phyloP scores from a whole-genome alignment of 2,888 invertebrate species.

The Ligdia adustata region DNA sequence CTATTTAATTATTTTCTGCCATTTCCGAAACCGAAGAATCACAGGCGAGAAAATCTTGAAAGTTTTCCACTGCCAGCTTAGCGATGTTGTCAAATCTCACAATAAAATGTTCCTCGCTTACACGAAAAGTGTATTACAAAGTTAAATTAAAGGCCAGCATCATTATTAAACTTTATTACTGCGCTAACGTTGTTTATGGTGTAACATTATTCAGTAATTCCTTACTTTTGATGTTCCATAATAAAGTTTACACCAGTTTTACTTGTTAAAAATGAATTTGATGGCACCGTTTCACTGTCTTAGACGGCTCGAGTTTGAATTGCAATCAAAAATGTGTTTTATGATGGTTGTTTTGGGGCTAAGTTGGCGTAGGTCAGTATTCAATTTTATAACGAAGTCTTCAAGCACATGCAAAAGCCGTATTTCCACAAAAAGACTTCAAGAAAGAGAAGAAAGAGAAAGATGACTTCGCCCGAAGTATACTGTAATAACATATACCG shows the following conservation, averaged over 20 bases:
- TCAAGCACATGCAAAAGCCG: too few relatives aligned
- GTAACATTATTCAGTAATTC: conserved; percentile 43
- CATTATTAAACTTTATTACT: conserved; percentile 52
- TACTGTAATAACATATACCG: too few relatives aligned
- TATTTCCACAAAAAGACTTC: too few relatives aligned
- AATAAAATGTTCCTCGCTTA: conserved; percentile 46
- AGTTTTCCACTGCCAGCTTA: not conserved
- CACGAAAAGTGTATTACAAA: conserved; percentile 59
- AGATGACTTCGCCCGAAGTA: too few relatives aligned
- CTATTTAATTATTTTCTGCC: too few relatives aligned
- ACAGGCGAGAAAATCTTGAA: not conserved
- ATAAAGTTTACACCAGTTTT: conserved; percentile 41
- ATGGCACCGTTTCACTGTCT: conserved; percentile 17
- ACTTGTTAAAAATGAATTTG: conserved; percentile 40
- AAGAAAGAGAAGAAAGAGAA: too few relatives aligned
- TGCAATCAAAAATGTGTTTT: conserved; percentile 9
- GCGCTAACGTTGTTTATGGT: conserved; percentile 43
- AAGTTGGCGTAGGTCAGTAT: too few relatives aligned
- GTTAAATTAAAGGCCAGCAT: conserved; percentile 55
- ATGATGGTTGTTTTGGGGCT: not conserved
- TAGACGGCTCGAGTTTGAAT: conserved; percentile 14
- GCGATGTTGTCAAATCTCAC: conserved; percentile 43
- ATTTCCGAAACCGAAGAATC: too few relatives aligned
- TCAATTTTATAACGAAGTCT: too few relatives aligned
- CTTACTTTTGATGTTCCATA: conserved; percentile 45